Evolutionary conservation across 35 echinoderm and acorn worm species (phyloP).

Genomic region (Acanthaster planci): DNA sequence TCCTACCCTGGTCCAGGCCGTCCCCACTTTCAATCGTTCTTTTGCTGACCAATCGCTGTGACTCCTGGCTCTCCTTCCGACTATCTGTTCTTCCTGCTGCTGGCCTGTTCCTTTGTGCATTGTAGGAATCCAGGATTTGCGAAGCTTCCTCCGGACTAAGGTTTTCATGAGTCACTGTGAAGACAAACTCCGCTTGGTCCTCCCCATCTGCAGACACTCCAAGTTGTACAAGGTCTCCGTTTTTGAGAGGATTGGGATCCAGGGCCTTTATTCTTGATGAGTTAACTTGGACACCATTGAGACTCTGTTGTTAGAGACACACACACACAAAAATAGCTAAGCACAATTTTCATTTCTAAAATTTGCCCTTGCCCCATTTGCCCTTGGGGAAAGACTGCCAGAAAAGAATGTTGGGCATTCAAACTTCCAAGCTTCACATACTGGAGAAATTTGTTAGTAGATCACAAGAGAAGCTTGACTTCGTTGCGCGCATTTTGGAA

Average conservation of each 20-base stretch:
- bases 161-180: constrained; percentile 43
- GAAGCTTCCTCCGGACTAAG: constrained; percentile 54
- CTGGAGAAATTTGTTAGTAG: too few relatives aligned
- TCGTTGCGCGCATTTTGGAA: too few relatives aligned
- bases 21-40: constrained; percentile 15
- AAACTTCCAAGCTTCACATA: too few relatives aligned
- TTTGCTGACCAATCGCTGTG: constrained; percentile 14
- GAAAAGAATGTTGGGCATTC: too few relatives aligned
- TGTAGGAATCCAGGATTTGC: constrained; percentile 48
- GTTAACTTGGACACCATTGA: constrained; percentile 94
- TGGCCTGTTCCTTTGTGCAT: background rate
- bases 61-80: constrained; percentile 26
- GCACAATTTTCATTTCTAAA: too few relatives aligned
- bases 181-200: constrained; percentile 81
- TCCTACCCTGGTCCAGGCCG: background rate
- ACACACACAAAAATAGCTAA: too few relatives aligned
- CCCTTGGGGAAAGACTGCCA: too few relatives aligned
- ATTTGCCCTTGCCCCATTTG: too few relatives aligned
- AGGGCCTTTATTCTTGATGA: constrained; percentile 32
- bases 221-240: constrained; percentile 75
- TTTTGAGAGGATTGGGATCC: constrained; percentile 44
- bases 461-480: too few relatives aligned
- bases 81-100: constrained; percentile 35
- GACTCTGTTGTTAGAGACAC: constrained; percentile 50
- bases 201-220: constrained; percentile 49